These are phyloP conservation scores for Apodemia duryi DNA, from an alignment of 2,888 invertebrate species.

Conservation along the genomic window DNA sequence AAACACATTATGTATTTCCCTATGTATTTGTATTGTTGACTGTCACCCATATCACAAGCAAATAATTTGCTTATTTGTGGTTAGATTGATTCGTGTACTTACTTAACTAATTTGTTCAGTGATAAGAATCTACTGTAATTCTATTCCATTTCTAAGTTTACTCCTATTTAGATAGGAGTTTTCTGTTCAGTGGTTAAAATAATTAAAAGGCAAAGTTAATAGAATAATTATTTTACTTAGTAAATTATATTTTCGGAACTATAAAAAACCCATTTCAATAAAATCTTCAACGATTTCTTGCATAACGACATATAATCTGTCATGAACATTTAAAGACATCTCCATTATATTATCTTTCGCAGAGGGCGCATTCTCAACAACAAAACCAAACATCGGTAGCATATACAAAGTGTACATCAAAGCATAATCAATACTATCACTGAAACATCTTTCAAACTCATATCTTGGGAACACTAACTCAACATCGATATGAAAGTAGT, in stretches of 20 bases:
- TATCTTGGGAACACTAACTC: constrained; percentile 36
- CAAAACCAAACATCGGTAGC: constrained; percentile 37
- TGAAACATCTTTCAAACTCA: constrained; percentile 41
- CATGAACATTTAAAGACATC: constrained; percentile 33
- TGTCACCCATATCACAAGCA: no score
- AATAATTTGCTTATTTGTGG: no score
- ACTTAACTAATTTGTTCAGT: no score
- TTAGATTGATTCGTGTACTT: no score
- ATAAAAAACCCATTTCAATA: constrained; percentile 36
- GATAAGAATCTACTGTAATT: no score
- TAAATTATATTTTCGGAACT: not conserved
- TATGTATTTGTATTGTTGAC: no score
- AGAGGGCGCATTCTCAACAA: constrained; percentile 34
- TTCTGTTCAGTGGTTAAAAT: no score
- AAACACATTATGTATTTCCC: no score
- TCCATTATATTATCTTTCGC: constrained; percentile 34
- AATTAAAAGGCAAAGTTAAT: no score
- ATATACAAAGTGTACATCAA: constrained; percentile 38
- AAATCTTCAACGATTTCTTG: constrained; percentile 42
- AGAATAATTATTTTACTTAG: not conserved
- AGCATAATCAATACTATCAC: constrained; percentile 40
- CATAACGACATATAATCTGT: constrained; percentile 35
- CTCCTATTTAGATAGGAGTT: no score
- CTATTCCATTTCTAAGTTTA: no score
- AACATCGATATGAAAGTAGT: constrained; percentile 39